Percentiles rank a stretch among this genome's conserved stretches.
phyloP scores from a whole-genome alignment of 2,797 vertebrate species.

The Chiloscyllium punctatum region DNA sequence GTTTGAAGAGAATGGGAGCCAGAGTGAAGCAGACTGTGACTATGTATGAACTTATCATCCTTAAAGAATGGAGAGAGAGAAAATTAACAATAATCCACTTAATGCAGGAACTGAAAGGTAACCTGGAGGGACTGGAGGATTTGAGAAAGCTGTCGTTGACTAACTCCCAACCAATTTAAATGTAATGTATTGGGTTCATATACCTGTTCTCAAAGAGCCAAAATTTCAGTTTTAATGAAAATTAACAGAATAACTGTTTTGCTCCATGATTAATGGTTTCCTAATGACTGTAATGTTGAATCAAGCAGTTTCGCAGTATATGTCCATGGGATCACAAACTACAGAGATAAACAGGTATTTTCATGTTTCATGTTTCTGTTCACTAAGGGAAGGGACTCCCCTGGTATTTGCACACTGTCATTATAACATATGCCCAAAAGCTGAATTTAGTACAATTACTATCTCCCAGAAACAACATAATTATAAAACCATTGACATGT shows the following conservation, averaged over 20 bases:
- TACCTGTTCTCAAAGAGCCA: background rate
- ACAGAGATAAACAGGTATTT: background rate
- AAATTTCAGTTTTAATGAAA: background rate
- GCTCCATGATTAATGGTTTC: background rate
- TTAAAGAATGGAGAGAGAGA: background rate
- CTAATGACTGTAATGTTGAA: too few relatives aligned
- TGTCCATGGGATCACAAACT: background rate
- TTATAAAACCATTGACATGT: background rate
- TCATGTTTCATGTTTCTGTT: too few relatives aligned
- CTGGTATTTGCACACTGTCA: background rate
- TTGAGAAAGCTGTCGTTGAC: background rate
- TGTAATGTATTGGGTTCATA: background rate
- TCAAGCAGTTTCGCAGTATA: background rate
- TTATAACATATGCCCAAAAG: too few relatives aligned
- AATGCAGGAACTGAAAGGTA: background rate
- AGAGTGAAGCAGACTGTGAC: background rate
- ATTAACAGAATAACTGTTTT: background rate
- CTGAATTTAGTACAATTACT: background rate
- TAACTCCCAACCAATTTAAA: background rate
- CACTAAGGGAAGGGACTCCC: background rate
- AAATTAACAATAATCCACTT: background rate
- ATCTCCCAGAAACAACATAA: background rate
- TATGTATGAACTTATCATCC: background rate
- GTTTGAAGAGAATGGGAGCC: background rate
- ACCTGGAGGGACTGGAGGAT: background rate